Evolutionary conservation across 2,888 invertebrate genomes (phyloP).

Genomic region (Stramonita haemastoma): DNA sequence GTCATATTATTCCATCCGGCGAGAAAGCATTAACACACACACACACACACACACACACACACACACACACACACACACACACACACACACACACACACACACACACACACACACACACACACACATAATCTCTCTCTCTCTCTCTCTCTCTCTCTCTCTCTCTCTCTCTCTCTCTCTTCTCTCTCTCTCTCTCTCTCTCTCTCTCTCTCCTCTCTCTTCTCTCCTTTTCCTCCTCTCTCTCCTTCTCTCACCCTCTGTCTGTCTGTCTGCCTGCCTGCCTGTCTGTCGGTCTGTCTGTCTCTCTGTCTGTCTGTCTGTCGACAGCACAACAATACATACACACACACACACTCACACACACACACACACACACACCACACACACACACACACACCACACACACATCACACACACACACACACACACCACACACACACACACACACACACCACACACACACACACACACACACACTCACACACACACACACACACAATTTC

Average conservation of each 20-base stretch:
- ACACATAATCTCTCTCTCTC: background rate
- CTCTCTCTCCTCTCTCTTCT: too few species aligned
- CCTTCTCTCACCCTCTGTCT: too few species aligned
- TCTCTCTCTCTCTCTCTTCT: background rate
- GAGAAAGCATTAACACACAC: background rate
- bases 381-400: too few species aligned
- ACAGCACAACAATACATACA: too few species aligned
- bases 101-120: background rate
- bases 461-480: background rate
- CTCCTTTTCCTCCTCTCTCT: too few species aligned
- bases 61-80: background rate
- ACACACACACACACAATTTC: too few species aligned
- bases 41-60: background rate
- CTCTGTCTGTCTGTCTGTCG: too few species aligned
- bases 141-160: background rate
- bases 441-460: background rate
- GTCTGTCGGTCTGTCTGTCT: too few species aligned
- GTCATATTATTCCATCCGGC: too few species aligned
- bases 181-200: too few species aligned
- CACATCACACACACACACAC: background rate
- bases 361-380: conserved; percentile 1
- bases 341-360: background rate
- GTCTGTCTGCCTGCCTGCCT: too few species aligned
- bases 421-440: background rate
- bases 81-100: background rate